Conservation (phyloP, 1,140 invertebrate species). For the Drosophila navojoa region DNA sequence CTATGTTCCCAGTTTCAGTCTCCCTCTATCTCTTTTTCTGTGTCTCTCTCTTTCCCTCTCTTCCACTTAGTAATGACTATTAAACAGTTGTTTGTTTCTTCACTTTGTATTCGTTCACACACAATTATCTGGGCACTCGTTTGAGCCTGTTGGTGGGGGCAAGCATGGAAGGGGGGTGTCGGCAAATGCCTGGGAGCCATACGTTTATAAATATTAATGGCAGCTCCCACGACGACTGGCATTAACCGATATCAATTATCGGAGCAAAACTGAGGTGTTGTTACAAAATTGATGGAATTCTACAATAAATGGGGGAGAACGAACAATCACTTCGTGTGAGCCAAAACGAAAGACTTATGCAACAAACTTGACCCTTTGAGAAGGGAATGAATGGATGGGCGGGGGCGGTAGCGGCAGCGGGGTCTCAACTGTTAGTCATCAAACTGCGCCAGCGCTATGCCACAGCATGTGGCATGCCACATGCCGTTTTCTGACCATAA, state of each 20-base stretch:
- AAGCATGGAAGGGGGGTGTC: not conserved
- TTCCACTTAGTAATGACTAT: slow-evolving; percentile 17
- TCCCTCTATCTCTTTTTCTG: not conserved
- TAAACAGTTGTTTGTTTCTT: slow-evolving; percentile 16
- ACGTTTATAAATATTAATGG: slow-evolving; percentile 12
- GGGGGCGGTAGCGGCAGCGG: too few species aligned
- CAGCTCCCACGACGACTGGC: not conserved
- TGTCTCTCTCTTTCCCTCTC: not conserved
- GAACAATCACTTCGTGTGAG: slow-evolving; percentile 5
- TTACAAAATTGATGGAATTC: not conserved
- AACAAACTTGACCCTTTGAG: slow-evolving; percentile 53
- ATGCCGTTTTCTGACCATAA: slow-evolving; percentile 5
- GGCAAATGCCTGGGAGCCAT: not conserved
- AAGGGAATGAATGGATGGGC: too few species aligned
- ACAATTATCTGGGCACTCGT: slow-evolving; percentile 22
- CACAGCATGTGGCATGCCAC: slow-evolving; percentile 23
- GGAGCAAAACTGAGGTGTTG: not conserved
- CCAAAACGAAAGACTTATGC: slow-evolving; percentile 71
- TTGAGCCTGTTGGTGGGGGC: not conserved
- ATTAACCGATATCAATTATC: slow-evolving; percentile 6
- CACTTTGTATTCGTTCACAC: slow-evolving; percentile 18
- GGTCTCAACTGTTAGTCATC: not conserved
- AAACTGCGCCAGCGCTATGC: not conserved
- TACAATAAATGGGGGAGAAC: not conserved
- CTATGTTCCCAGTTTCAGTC: not conserved